Evolutionary conservation across 2,797 vertebrate genomes (phyloP), one percentile per base, ranked within the genome.

Genomic region (Cyprinodon diabolis): DNA sequence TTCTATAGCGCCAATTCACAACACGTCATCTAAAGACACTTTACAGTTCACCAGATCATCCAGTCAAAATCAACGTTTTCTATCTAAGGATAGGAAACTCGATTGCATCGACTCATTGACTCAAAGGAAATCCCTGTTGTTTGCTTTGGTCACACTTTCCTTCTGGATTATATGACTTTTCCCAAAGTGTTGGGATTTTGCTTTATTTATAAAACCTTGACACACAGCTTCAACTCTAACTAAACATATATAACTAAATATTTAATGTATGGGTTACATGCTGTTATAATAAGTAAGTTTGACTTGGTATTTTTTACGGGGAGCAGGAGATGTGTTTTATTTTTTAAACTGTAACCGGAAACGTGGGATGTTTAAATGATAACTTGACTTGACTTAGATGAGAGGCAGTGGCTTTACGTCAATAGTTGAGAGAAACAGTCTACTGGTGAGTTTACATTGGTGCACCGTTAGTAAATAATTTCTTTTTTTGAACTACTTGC

Each of bases 341-440:
- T 89, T 43, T 75, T 82, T 80, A 83, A 86, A 87, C 66, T 0
- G 0, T 0, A 0, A 3, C 4, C 12, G 4, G 60, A 60, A 74
- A 35, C 1, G 0, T 0, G 3, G 1, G 6, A 30, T 15, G 0
- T 14, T 1, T 56, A 23, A 15, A 6, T 13, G 6, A 0, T 6
- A 0, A 2, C 35, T 48, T 80, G 66, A 72, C 0, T 0, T 1
- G 0, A 2, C 4, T 58, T 0, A 7, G 15, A 6, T 23, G 0
- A 6, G 57, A 45, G 78, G 78, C 51, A 23, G 68, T 66, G 75
- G 48, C 65, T 73, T 0, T 77, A 85, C 67, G 80, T 90, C 75
- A 89, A 81, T 89, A 62, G 72, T 77, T 69, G 69, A 21, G 10
- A 19, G 30, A 13, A 17, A 48, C 12, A 35, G 12, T 0, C 1